Percentiles rank a stretch among this genome's conserved stretches.
These are phyloP conservation scores for Anthonomus grandis DNA, from an alignment of 1,140 invertebrate species.

Conservation along the genomic window DNA sequence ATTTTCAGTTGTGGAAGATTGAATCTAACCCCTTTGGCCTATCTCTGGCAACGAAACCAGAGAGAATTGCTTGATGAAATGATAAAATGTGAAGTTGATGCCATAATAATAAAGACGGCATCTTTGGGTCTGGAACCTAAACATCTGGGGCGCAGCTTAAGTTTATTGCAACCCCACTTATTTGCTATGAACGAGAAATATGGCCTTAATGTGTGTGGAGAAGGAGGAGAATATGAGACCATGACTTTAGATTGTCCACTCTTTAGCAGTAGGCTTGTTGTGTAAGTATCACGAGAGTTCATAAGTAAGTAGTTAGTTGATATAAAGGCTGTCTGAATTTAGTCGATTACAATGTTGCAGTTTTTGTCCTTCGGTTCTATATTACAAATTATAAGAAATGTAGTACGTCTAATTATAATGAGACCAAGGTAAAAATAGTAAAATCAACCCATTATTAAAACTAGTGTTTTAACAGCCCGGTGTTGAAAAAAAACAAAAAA, in stretches of 20 bases:
- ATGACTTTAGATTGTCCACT: constrained; percentile 96
- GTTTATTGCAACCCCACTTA: constrained; percentile 81
- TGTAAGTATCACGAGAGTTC: too few species aligned
- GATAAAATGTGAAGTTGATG: constrained; percentile 88
- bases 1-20: constrained; percentile 79
- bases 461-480: too few species aligned
- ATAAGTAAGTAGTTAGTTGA: too few species aligned
- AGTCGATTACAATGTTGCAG: too few species aligned
- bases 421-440: too few species aligned
- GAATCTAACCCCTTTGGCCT: constrained; percentile 83
- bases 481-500: too few species aligned
- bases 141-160: constrained; percentile 85
- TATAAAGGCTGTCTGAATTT: too few species aligned
- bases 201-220: constrained; percentile 95
- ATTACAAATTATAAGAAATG: too few species aligned
- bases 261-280: constrained; percentile 83
- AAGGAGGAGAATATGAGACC: constrained; percentile 99
- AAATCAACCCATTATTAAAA: too few species aligned
- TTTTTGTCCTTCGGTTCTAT: too few species aligned
- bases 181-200: constrained; percentile 89
- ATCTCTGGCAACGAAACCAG: constrained; percentile 94
- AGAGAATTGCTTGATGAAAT: constrained; percentile 94
- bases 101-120: constrained; percentile 96
- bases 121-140: constrained; percentile 84
- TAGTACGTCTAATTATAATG: too few species aligned